A percentile compares a stretch with the other conserved stretches of the same genome.
These are phyloP conservation scores for Drosophila nr. fundita DNA, from an alignment of 2,888 invertebrate species.

Conservation along the genomic window DNA sequence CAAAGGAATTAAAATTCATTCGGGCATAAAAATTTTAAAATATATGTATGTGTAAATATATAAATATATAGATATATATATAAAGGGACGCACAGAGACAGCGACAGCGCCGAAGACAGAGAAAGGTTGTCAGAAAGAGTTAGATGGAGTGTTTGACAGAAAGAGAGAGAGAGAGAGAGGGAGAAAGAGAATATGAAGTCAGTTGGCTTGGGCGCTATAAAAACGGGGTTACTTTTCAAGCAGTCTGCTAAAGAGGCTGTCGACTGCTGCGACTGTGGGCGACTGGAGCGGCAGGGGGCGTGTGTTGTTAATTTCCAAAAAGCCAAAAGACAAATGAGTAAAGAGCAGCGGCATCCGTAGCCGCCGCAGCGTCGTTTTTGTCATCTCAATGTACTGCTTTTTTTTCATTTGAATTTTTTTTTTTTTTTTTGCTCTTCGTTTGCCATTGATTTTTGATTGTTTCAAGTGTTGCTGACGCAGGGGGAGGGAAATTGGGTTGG, in stretches of 20 bases:
- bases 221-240: conserved; percentile 78
- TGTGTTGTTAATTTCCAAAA: conserved; percentile 76
- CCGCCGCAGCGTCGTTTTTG: conserved; percentile 35
- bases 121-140: conserved; percentile 1
- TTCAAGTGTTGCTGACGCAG: conserved; percentile 65
- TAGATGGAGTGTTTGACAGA: neutral
- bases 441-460: conserved; percentile 79
- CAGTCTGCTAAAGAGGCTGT: conserved; percentile 43
- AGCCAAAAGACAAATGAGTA: conserved; percentile 80
- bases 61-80: conserved; percentile 16
- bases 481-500: conserved; percentile 11
- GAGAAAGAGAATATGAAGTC: conserved; percentile 26
- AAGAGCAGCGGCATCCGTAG: conserved; percentile 59
- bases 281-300: conserved; percentile 17
- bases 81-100: conserved; percentile 42
- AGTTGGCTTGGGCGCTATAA: conserved; percentile 46
- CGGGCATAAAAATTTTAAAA: conserved; percentile 85
- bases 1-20: conserved; percentile 85
- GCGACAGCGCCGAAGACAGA: conserved; percentile 5
- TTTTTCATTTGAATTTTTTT: conserved; percentile 2
- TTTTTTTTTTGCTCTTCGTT: conserved; percentile 26
- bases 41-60: conserved; percentile 64
- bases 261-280: conserved; percentile 5
- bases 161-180: neutral
- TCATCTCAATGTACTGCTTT: conserved; percentile 63